phyloP scores from a whole-genome alignment of 2,113 vertebrate genomes.

The Octodon degus region DNA sequence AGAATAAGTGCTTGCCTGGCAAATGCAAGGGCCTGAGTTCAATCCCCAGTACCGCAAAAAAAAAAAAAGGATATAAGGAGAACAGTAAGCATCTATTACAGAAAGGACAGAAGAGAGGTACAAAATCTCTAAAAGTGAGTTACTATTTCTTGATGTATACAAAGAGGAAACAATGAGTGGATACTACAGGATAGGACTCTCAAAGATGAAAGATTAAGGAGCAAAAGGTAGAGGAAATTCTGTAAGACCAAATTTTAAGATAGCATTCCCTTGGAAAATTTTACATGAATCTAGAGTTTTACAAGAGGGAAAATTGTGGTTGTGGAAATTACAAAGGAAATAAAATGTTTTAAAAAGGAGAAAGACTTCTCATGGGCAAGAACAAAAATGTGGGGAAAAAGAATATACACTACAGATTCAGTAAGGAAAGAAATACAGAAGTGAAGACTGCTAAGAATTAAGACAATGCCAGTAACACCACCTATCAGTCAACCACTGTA shows the following conservation, averaged over 20 bases:
- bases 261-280: background rate
- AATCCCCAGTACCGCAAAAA: no score
- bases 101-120: constrained; percentile 6
- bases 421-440: background rate
- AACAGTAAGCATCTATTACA: constrained; percentile 22
- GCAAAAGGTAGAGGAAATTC: background rate
- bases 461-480: background rate
- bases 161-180: background rate
- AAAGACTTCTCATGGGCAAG: background rate
- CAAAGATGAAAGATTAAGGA: background rate
- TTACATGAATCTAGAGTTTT: background rate
- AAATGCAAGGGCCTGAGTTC: no score
- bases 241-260: background rate
- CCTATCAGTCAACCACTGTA: background rate
- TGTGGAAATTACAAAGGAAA: constrained; percentile 52
- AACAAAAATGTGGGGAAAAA: background rate
- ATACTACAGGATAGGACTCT: background rate
- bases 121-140: background rate
- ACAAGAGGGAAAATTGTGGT: background rate
- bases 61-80: background rate
- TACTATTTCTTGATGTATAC: background rate
- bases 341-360: constrained; percentile 18
- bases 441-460: background rate
- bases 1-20: no score
- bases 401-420: background rate